phyloP scores from a whole-genome alignment of 1,140 invertebrate species.

The Meloidogyne chitwoodi region DNA sequence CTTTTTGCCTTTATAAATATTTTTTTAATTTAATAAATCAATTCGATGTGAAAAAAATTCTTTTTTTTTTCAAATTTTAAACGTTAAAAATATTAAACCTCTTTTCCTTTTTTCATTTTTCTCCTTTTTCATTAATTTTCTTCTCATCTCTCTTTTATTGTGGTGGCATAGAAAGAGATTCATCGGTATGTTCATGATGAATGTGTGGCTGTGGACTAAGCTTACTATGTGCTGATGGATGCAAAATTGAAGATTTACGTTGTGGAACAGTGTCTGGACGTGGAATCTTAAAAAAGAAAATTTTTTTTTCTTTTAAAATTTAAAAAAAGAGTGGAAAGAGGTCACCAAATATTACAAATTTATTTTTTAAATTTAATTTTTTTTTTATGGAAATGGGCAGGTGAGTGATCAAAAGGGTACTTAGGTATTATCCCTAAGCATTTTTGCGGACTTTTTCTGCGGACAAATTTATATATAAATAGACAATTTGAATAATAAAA shows the following conservation, averaged over 20 bases:
- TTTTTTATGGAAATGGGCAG: too few relatives aligned
- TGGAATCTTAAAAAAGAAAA: slow-evolving; percentile 38
- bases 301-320: background rate
- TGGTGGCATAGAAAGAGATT: slow-evolving; percentile 19
- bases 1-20: background rate
- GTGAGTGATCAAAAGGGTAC: too few relatives aligned
- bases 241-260: slow-evolving; percentile 57
- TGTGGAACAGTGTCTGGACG: slow-evolving; percentile 57
- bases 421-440: too few relatives aligned
- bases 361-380: too few relatives aligned
- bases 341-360: too few relatives aligned
- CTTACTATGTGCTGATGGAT: slow-evolving; percentile 56
- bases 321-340: background rate
- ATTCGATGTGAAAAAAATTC: background rate
- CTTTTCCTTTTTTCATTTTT: background rate
- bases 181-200: slow-evolving; percentile 47
- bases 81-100: background rate
- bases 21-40: background rate
- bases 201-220: slow-evolving; percentile 55
- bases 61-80: background rate
- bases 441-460: too few relatives aligned
- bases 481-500: too few relatives aligned
- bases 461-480: too few relatives aligned
- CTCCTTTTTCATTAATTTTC: background rate
- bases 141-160: background rate